Percentiles rank a stretch among this genome's conserved stretches.
phyloP scores from a whole-genome alignment of 2,888 invertebrate species.

The Pseudococcus jackbeardsleyi region DNA sequence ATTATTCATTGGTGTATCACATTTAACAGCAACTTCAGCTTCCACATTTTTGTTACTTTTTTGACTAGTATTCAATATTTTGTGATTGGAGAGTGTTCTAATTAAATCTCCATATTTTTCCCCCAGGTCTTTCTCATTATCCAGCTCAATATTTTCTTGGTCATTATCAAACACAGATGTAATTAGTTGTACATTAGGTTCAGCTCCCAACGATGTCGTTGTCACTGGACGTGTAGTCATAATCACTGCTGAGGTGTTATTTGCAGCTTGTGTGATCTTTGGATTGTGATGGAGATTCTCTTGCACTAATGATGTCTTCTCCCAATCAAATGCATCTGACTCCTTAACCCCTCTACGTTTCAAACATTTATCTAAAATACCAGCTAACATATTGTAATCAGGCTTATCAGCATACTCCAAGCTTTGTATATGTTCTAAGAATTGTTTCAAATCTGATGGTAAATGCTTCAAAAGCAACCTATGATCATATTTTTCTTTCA shows the following conservation, averaged over 20 bases:
- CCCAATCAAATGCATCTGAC: conserved; percentile 96
- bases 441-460: conserved; percentile 93
- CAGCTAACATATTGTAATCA: conserved; percentile 91
- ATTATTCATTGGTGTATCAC: conserved; percentile 39
- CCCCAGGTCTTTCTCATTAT: conserved; percentile 74
- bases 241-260: conserved; percentile 69
- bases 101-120: conserved; percentile 69
- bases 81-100: conserved; percentile 28
- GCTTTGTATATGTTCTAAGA: conserved; percentile 92
- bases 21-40: conserved; percentile 33
- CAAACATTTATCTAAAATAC: conserved; percentile 92
- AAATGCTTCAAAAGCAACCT: conserved; percentile 91
- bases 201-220: conserved; percentile 69
- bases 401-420: conserved; percentile 96
- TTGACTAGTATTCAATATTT: conserved; percentile 11
- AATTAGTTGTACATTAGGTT: conserved; percentile 66
- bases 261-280: conserved; percentile 66
- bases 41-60: background rate
- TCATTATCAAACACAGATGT: conserved; percentile 73
- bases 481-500: conserved; percentile 98
- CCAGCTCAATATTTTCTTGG: conserved; percentile 78
- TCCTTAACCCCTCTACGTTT: conserved; percentile 91
- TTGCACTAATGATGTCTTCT: conserved; percentile 73
- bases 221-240: conserved; percentile 70
- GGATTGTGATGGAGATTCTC: conserved; percentile 67